phyloP scores from a whole-genome alignment of 2,888 invertebrate genomes.

The Chrysolina americana region DNA sequence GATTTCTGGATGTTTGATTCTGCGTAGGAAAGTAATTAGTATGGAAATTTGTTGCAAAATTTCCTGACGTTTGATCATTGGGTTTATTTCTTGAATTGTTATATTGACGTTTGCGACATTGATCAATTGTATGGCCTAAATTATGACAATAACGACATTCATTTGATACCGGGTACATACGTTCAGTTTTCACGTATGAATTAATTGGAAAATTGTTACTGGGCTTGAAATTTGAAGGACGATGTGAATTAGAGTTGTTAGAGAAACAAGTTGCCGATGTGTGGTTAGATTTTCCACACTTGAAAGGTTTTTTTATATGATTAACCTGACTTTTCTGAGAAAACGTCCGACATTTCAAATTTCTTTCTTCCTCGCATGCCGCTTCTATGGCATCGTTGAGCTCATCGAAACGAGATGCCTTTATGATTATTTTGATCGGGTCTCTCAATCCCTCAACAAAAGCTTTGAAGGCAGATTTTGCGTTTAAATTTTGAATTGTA shows the following conservation, averaged over 20 bases:
- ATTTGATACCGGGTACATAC: no score
- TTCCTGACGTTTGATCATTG: no score
- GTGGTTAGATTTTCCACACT: neutral
- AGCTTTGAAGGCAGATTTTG: constrained; percentile 3
- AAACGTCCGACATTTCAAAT: neutral
- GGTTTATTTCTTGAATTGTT: neutral
- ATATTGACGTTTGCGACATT: constrained; percentile 3
- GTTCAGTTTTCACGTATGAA: neutral
- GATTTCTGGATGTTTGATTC: neutral
- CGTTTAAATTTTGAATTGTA: neutral
- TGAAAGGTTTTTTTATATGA: neutral
- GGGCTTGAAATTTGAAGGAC: neutral
- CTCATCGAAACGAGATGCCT: constrained; percentile 7
- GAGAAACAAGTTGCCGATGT: no score
- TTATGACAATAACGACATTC: no score
- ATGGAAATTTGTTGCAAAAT: neutral
- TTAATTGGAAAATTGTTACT: constrained; percentile 6
- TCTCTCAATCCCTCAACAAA: constrained; percentile 17
- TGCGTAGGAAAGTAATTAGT: neutral
- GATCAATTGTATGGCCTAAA: neutral
- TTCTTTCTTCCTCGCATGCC: neutral
- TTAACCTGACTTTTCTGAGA: no score
- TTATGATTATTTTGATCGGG: constrained; percentile 14
- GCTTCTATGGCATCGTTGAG: constrained; percentile 11
- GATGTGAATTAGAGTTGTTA: neutral